Evolutionary conservation across 2,888 invertebrate species (phyloP).

Genomic region (Scaptomyza flava): DNA sequence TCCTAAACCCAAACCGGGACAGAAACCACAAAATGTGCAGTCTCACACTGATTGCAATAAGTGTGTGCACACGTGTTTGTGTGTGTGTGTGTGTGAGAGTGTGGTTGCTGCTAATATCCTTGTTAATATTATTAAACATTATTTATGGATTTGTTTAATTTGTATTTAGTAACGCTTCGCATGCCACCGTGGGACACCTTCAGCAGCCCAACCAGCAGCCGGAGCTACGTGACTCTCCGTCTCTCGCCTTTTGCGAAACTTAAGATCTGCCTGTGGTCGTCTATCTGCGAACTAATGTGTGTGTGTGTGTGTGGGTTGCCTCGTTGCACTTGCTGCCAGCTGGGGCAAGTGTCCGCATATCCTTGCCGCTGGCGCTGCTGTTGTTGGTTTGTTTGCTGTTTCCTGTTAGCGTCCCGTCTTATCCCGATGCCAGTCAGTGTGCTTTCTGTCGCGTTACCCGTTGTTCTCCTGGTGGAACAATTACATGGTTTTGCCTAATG

Average conservation of each 20-base stretch:
- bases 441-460: conserved; percentile 54
- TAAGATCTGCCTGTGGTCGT: conserved; percentile 72
- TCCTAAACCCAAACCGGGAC: conserved; percentile 36
- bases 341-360: conserved; percentile 52
- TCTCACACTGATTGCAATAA: conserved; percentile 67
- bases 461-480: conserved; percentile 82
- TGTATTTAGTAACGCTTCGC: conserved; percentile 82
- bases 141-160: conserved; percentile 84
- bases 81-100: conserved; percentile 25
- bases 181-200: conserved; percentile 26
- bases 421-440: conserved; percentile 32
- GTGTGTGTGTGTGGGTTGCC: conserved; percentile 10
- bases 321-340: conserved; percentile 43
- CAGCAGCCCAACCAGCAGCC: conserved; percentile 12
- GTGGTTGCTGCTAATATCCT: conserved; percentile 80
- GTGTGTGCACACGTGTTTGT: conserved; percentile 34
- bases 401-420: conserved; percentile 19
- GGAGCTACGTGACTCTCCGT: conserved; percentile 39
- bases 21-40: conserved; percentile 47
- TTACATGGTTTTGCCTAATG: conserved; percentile 84
- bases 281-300: conserved; percentile 24
- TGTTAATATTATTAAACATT: conserved; percentile 84
- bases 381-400: conserved; percentile 19
- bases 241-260: conserved; percentile 52
- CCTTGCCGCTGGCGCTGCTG: conserved; percentile 35